phyloP scores from a whole-genome alignment of 2,113 vertebrate genomes.

The Paramisgurnus dabryanus region DNA sequence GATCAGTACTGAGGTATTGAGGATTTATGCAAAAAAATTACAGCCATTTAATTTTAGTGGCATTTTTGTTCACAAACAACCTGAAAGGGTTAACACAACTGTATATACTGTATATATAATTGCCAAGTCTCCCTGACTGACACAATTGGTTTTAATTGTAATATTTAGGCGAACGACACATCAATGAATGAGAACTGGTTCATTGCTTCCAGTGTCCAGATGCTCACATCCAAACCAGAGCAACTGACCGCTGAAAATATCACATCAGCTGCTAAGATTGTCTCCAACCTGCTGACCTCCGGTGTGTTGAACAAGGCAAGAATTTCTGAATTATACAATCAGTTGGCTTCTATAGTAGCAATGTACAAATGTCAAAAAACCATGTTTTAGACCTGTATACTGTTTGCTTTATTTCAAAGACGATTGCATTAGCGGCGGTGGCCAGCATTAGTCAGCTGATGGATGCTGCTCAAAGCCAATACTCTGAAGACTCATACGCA shows the following conservation, averaged over 20 bases:
- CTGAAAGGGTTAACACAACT: too few species aligned
- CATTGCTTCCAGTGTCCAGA: slow-evolving; percentile 27
- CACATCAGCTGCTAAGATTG: slow-evolving; percentile 34
- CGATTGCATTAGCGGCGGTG: slow-evolving; percentile 17
- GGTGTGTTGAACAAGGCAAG: not conserved
- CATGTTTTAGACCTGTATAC: too few species aligned
- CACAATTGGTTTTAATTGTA: not conserved
- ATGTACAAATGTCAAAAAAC: not conserved
- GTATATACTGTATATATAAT: too few species aligned
- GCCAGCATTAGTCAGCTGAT: slow-evolving; percentile 50
- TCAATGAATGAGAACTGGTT: not conserved
- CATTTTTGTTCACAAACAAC: too few species aligned
- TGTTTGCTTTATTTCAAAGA: slow-evolving; percentile 5
- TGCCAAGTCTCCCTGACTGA: not conserved
- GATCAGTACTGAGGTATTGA: too few species aligned
- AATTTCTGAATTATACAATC: not conserved
- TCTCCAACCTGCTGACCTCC: not conserved
- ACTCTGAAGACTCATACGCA: not conserved
- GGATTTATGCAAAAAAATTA: too few species aligned
- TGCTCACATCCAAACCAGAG: slow-evolving; percentile 42
- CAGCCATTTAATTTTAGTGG: too few species aligned
- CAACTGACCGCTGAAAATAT: slow-evolving; percentile 36
- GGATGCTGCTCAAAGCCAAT: not conserved
- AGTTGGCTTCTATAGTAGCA: not conserved
- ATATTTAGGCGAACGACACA: not conserved